phyloP scores from a whole-genome alignment of 2,797 vertebrate species.

The Sebastiscus albofasciatus region DNA sequence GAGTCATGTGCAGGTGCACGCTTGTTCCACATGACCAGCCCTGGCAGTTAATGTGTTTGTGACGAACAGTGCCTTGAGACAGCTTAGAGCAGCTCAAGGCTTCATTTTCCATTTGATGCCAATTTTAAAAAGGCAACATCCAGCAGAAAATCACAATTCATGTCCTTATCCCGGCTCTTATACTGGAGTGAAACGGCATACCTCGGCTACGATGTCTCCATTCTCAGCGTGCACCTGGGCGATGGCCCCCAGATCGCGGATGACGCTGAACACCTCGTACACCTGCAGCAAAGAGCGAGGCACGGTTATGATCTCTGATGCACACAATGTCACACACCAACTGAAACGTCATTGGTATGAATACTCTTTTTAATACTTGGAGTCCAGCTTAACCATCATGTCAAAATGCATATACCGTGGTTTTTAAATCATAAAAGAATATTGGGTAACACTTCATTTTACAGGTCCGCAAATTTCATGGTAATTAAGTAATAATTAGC shows the following conservation, averaged over 20 bases:
- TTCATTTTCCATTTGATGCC: background rate
- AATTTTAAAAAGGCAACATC: background rate
- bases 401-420: background rate
- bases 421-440: background rate
- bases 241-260: slow-evolving; percentile 95
- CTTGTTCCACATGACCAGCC: background rate
- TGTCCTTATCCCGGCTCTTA: background rate
- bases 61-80: background rate
- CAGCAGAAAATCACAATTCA: background rate
- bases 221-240: slow-evolving; percentile 98
- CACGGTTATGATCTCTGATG: background rate
- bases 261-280: slow-evolving; percentile 96
- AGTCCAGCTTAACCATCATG: background rate
- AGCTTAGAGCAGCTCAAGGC: background rate
- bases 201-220: slow-evolving; percentile 97
- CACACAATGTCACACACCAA: background rate
- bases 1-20: slow-evolving; percentile 28
- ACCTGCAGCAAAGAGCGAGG: slow-evolving; percentile 80
- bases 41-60: background rate
- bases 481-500: too few relatives aligned
- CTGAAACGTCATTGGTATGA: background rate
- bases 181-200: slow-evolving; percentile 49
- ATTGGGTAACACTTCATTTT: too few relatives aligned
- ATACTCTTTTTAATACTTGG: fast-evolving
- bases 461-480: too few relatives aligned